Evolutionary conservation across 2,888 invertebrate genomes (phyloP).

Genomic region (Nudaria mundana): DNA sequence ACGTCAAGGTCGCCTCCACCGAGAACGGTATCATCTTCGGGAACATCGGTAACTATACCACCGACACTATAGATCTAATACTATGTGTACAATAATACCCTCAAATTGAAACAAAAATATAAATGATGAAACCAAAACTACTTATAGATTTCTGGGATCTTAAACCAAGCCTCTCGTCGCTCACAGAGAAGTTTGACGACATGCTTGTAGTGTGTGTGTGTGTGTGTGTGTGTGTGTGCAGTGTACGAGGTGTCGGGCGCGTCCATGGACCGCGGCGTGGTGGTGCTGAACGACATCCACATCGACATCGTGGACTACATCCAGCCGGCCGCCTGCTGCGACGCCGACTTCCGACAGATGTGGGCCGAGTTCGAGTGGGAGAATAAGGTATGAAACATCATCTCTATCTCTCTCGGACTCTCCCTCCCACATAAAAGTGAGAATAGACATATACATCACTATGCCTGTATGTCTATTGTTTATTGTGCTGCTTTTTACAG

Average conservation of each 20-base stretch:
- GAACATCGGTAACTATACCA: conserved; percentile 88
- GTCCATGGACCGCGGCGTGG: conserved; percentile 96
- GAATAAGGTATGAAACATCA: conserved; percentile 95
- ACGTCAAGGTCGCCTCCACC: conserved; percentile 99
- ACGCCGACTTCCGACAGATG: conserved; percentile 99
- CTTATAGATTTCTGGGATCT: no score
- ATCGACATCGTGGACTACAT: conserved; percentile 99
- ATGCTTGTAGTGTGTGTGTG: no score
- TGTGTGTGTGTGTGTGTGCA: no score
- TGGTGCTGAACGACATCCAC: conserved; percentile 99
- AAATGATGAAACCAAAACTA: no score
- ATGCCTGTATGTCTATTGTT: not conserved
- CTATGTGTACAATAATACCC: no score
- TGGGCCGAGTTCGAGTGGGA: conserved; percentile 99
- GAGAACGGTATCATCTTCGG: conserved; percentile 99
- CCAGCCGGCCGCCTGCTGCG: conserved; percentile 95
- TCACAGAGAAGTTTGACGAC: no score
- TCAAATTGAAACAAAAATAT: no score
- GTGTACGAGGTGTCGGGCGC: conserved; percentile 98
- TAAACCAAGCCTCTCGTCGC: no score
- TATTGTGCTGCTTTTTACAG: conserved; percentile 30
- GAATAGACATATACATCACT: not conserved
- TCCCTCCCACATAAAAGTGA: no score
- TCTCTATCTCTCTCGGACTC: no score
- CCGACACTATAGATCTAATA: no score